Conservation (phyloP, 2,113 vertebrate species). For the Nematolebias whitei region DNA sequence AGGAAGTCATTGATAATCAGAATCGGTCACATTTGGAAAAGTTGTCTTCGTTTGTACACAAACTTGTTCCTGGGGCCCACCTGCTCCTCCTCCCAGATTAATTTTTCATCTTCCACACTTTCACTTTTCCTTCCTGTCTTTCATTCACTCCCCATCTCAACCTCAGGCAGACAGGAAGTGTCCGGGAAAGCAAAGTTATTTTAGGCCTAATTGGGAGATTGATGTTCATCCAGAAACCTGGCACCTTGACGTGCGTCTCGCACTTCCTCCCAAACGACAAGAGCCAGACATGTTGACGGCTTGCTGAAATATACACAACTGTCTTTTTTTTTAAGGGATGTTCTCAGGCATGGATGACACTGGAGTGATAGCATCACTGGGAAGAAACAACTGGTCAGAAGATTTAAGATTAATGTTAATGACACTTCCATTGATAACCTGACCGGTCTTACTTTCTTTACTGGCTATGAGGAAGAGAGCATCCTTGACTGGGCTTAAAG, state of each 20-base stretch:
- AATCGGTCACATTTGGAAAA: background rate
- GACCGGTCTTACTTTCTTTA: constrained; percentile 6
- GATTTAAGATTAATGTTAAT: constrained; percentile 17
- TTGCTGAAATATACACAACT: constrained; percentile 66
- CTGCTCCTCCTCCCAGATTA: constrained; percentile 32
- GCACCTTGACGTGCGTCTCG: constrained; percentile 73
- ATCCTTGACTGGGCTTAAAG: constrained; percentile 50
- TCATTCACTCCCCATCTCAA: constrained; percentile 23
- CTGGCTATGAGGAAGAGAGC: constrained; percentile 28
- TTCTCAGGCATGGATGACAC: constrained; percentile 43
- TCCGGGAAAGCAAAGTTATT: constrained; percentile 73
- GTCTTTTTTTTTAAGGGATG: constrained; percentile 59
- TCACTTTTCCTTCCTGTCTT: constrained; percentile 33
- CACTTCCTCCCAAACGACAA: constrained; percentile 68
- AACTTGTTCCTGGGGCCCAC: constrained; percentile 11
- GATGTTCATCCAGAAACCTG: constrained; percentile 78
- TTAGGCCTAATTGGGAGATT: constrained; percentile 79
- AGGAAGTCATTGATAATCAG: background rate
- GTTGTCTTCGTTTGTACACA: background rate
- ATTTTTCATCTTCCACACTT: constrained; percentile 51
- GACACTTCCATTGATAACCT: constrained; percentile 2
- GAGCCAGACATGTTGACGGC: constrained; percentile 76
- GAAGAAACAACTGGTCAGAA: constrained; percentile 11
- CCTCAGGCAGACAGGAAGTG: constrained; percentile 67
- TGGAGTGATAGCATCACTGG: constrained; percentile 10